Evolutionary conservation across 64 coral and sea anemone genomes (phyloP), one percentile per base, ranked within the genome.

Genomic region (Hydrozoanthus tunicans): DNA sequence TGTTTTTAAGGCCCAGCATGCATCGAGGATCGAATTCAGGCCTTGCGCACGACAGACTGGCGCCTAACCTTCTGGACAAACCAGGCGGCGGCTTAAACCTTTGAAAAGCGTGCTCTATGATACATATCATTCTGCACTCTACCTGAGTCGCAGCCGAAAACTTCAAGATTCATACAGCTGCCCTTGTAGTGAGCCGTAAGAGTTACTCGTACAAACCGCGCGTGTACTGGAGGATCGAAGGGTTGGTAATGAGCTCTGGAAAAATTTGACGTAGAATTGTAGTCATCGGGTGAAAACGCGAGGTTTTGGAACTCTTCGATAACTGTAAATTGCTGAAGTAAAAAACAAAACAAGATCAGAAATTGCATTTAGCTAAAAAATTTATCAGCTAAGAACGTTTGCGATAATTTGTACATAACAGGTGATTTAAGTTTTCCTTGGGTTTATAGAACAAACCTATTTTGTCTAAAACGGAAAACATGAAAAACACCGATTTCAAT

Each of bases 241-340:
- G 83, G 83, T 54, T 86, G 83, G 67, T 86, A 86, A 86, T 86
- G 83, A 56, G 83, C 83, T 57, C 83, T 52, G 58, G 83, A 86
- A 67, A 86, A 86, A 56, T 72, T 69, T 86, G 83, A 86, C 6
- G 67, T 72, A 5, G 83, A 73, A 55, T 86, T 86, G 67, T 86
- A 86, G 55, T 86, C 83, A 20, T 86, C 7, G 6, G 83, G 83
- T 14, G 67, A 57, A 86, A 86, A 86, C 14, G 83, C 83, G 8
- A 86, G 67, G 11, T 86, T 15, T 57, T 70, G 66, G 53, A 86
- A 86, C 68, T 86, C 83, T 72, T 86, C 83, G 59, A 27, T 70
- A 7, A 86, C 83, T 6, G 83, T 86, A 13, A 86, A 86, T 59
- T 86, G 83, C 83, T 86, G 83, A 13, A 86, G 83, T 58, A 73